Evolutionary conservation across 2,113 vertebrate genomes (phyloP).

Genomic region (Isichthys henryi): DNA sequence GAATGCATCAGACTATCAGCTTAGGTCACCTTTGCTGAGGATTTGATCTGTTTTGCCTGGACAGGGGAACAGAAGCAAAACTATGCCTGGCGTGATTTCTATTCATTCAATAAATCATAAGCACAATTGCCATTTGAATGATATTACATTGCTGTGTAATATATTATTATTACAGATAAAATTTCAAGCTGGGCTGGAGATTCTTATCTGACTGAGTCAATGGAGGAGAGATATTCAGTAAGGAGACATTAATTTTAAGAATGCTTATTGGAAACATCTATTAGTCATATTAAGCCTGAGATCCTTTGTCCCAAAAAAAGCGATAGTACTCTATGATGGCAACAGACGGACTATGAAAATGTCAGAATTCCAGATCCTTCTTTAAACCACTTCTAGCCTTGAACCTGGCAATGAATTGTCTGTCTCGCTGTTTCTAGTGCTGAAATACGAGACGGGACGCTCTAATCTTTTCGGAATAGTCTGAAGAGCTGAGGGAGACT

Average conservation of each 20-base stretch:
- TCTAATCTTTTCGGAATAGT: background rate
- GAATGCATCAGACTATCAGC: background rate
- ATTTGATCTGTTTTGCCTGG: background rate
- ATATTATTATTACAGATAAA: background rate
- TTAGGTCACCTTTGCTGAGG: background rate
- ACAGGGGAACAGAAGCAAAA: background rate
- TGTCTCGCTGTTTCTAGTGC: background rate
- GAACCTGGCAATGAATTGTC: background rate
- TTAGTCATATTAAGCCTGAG: background rate
- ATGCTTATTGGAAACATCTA: background rate
- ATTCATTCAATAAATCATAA: background rate
- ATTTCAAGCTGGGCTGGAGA: background rate
- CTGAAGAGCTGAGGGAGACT: background rate
- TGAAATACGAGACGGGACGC: background rate
- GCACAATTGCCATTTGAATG: background rate
- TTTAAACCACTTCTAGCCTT: background rate
- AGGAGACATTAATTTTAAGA: constrained; percentile 17
- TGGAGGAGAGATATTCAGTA: background rate
- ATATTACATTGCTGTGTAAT: background rate
- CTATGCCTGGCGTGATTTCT: background rate
- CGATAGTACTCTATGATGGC: background rate
- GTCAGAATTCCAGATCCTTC: background rate
- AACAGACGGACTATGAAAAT: background rate
- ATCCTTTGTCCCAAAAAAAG: background rate
- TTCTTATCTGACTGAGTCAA: background rate